phyloP scores from a whole-genome alignment of 2,113 vertebrate genomes.

The Platichthys flesus region DNA sequence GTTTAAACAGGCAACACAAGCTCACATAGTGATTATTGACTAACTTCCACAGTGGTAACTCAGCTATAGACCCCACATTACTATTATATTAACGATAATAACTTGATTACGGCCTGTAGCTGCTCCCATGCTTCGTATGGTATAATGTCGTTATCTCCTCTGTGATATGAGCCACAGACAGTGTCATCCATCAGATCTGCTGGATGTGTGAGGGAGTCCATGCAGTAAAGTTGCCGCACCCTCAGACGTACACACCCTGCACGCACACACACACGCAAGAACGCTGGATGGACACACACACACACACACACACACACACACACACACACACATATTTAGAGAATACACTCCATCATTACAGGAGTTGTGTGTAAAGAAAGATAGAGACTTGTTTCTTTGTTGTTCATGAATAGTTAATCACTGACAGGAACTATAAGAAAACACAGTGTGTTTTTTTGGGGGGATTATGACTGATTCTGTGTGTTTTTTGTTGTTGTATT shows the following conservation, averaged over 20 bases:
- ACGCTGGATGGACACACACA: conserved; percentile 25
- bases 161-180: background rate
- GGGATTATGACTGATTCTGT: background rate
- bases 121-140: background rate
- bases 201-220: conserved; percentile 53
- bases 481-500: background rate
- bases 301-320: conserved; percentile 32
- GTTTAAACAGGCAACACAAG: background rate
- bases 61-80: no score
- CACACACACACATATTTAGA: conserved; percentile 14
- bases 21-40: conserved; percentile 25
- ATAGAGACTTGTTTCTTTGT: conserved; percentile 41
- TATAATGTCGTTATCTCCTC: background rate
- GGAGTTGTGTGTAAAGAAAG: conserved; percentile 21
- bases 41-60: conserved; percentile 8
- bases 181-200: conserved; percentile 48
- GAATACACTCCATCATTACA: conserved; percentile 29
- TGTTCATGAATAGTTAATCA: conserved; percentile 23
- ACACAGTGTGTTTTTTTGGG: background rate
- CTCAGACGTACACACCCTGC: conserved; percentile 61
- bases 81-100: background rate
- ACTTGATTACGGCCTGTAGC: conserved; percentile 29
- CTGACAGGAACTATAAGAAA: background rate
- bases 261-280: conserved; percentile 59
- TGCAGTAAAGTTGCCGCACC: conserved; percentile 80